phyloP scores from a whole-genome alignment of 2,888 invertebrate genomes.

The Furcula furcula region DNA sequence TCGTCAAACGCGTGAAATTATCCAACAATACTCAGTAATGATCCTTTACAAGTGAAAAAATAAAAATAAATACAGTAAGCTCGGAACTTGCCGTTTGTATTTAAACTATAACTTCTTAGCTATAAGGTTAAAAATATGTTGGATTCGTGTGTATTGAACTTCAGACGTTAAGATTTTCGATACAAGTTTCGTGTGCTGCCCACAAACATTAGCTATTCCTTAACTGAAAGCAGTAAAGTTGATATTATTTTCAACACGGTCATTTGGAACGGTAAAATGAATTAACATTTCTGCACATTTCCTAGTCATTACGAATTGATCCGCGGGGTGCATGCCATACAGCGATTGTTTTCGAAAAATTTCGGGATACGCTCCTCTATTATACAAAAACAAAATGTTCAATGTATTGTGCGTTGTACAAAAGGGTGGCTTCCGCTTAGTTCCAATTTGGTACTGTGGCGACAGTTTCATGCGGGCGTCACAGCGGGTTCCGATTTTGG shows the following conservation, averaged over 20 bases:
- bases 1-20: conserved; percentile 78
- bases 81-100: conserved; percentile 29
- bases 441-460: conserved; percentile 57
- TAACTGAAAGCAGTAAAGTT: conserved; percentile 11
- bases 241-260: conserved; percentile 3
- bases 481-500: conserved; percentile 35
- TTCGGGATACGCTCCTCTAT: conserved; percentile 58
- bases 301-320: conserved; percentile 58
- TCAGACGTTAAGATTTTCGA: conserved; percentile 16
- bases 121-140: conserved; percentile 6
- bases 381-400: conserved; percentile 51
- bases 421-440: conserved; percentile 59
- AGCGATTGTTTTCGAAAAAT: conserved; percentile 57
- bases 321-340: conserved; percentile 57
- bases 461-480: conserved; percentile 51
- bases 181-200: conserved; percentile 6
- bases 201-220: not conserved
- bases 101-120: conserved; percentile 17
- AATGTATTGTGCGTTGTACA: conserved; percentile 54
- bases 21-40: conserved; percentile 73
- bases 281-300: conserved; percentile 52
- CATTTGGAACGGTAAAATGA: conserved; percentile 5
- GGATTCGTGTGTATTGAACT: conserved; percentile 11
- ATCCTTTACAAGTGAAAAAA: conserved; percentile 71
- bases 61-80: conserved; percentile 63